Evolutionary conservation across 2,113 vertebrate species (phyloP), one percentile per base, ranked within the genome.

Genomic region (Epinephelus fuscoguttatus): DNA sequence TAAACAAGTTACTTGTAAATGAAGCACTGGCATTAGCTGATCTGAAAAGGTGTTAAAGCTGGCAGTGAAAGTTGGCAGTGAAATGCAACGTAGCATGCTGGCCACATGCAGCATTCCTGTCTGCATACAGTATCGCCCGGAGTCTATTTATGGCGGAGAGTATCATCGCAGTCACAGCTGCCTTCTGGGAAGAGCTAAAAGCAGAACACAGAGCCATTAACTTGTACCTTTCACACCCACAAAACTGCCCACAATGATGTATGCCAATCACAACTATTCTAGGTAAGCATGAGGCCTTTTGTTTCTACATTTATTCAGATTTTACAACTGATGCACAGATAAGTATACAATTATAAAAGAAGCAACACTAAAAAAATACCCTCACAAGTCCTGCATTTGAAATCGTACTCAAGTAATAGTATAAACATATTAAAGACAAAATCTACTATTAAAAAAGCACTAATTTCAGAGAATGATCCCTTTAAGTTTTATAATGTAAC

Each of bases 181-280:
- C 66, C 71, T 89, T 89, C 90, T 89, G 82, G 84, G 90, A 92
- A 92, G 70, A 52, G 57, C 73, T 74, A 84, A 85, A 85, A 89
- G 55, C 75, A 85, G 71, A 85, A 74, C 55, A 8, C 23, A 55
- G 15, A 6, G 50, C 76, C 47, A 82, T 82, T 72, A 67, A 62
- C 30, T 27, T 45, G 17, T 27, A 49, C 50, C n/a, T 33, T 81
- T 82, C 70, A 91, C 12, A 27, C 21, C n/a, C 61, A 66, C n/a
- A 62, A 15, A 62, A 45, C 33, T 8, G 19, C 57, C 7, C 11
- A 37, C 17, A 62, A 55, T 23, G 33, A 30, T 40, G 15, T 49
- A 6, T 66, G 13, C 30, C 45, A n/a, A 9, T 9, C 25, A 5
- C 17, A 21, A 15, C 33, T 42, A n/a, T 37, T 66, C 11, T 2